phyloP scores from a whole-genome alignment of 2,888 invertebrate species.

The Tetragonisca angustula region DNA sequence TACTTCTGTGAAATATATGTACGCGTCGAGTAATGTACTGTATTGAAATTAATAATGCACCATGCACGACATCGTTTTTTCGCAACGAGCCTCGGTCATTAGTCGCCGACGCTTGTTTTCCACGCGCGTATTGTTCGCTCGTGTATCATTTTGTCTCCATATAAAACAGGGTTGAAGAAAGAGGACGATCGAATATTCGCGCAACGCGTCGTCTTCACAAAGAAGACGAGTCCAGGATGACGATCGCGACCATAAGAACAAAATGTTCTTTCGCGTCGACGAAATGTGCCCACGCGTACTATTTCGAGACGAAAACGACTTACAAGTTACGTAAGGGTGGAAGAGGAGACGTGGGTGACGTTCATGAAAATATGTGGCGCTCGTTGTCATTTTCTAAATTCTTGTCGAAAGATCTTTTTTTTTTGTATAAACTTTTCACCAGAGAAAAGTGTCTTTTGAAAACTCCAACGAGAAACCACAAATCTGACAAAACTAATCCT shows the following conservation, averaged over 20 bases:
- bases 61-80: not conserved
- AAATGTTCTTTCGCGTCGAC: conserved; percentile 24
- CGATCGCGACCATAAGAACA: conserved; percentile 15
- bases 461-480: not conserved
- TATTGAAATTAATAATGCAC: conserved; percentile 28
- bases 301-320: conserved; percentile 73
- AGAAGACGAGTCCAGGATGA: not conserved
- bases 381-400: conserved; percentile 33
- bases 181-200: not conserved
- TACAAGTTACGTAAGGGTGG: conserved; percentile 58
- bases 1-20: not conserved
- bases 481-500: not conserved
- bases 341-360: conserved; percentile 38
- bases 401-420: not conserved
- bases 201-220: too few relatives aligned
- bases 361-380: conserved; percentile 23
- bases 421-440: not conserved
- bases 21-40: not conserved
- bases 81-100: conserved; percentile 3
- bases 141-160: not conserved
- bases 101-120: not conserved
- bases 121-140: not conserved
- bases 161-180: not conserved
- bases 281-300: conserved; percentile 73
- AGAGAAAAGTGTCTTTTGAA: too few relatives aligned